These are phyloP conservation scores for Apoda limacodes DNA, from an alignment of 2,888 invertebrate genomes.

Conservation along the genomic window DNA sequence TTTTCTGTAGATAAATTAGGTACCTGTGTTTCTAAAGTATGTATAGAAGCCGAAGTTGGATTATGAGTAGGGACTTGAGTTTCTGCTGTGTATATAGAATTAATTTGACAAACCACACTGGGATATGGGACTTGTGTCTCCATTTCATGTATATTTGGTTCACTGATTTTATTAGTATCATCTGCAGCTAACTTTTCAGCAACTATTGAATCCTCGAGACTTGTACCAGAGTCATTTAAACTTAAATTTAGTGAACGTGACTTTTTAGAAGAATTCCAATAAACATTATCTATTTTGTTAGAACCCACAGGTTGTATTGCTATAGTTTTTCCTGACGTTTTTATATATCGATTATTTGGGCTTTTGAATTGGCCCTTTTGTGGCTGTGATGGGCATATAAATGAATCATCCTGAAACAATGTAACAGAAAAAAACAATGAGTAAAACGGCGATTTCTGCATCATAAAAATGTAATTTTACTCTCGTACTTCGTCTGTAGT, in stretches of 20 bases:
- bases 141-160: conserved; percentile 27
- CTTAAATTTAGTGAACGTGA: conserved; percentile 35
- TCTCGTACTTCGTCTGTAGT: no score
- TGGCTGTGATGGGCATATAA: conserved; percentile 38
- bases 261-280: conserved; percentile 42
- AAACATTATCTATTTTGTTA: conserved; percentile 41
- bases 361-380: conserved; percentile 29
- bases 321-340: conserved; percentile 35
- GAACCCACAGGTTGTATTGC: conserved; percentile 36
- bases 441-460: no score
- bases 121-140: conserved; percentile 36
- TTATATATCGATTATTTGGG: conserved; percentile 35
- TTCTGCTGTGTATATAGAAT: conserved; percentile 35
- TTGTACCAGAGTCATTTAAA: conserved; percentile 29
- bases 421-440: no score
- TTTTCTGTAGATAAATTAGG: conserved; percentile 22
- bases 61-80: conserved; percentile 28
- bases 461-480: no score
- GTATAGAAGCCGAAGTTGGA: conserved; percentile 10
- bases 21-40: conserved; percentile 23
- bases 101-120: conserved; percentile 22
- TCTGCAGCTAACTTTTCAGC: conserved; percentile 16
- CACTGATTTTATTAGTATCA: conserved; percentile 9
- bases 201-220: conserved; percentile 27
- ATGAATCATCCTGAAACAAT: conserved; percentile 59